A percentile compares a stretch with the other conserved stretches of the same genome.
These are phyloP conservation scores for Anticlea derivata DNA, from an alignment of 2,888 invertebrate genomes.

Conservation along the genomic window DNA sequence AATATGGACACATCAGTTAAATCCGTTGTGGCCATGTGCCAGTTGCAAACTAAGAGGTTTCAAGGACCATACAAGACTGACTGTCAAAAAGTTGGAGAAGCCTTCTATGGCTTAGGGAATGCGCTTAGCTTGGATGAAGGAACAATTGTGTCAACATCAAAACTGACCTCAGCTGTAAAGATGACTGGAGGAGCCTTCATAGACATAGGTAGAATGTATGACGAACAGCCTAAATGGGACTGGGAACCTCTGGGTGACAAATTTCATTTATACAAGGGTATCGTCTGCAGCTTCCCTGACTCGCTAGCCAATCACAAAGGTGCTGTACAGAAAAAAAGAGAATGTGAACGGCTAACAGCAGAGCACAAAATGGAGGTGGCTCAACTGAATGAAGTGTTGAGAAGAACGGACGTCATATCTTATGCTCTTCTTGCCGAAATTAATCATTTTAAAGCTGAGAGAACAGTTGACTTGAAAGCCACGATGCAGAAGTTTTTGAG, in stretches of 20 bases:
- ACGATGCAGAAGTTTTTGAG: constrained; percentile 93
- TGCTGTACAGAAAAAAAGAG: constrained; percentile 94
- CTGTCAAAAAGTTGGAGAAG: constrained; percentile 94
- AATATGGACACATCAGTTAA: constrained; percentile 95
- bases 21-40: constrained; percentile 90
- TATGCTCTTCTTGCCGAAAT: constrained; percentile 97
- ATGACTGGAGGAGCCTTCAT: constrained; percentile 95
- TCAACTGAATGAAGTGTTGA: constrained; percentile 91
- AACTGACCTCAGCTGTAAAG: constrained; percentile 91
- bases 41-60: constrained; percentile 94
- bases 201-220: constrained; percentile 94
- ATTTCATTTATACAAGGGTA: constrained; percentile 96
- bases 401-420: constrained; percentile 95
- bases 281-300: constrained; percentile 95
- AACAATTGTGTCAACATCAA: constrained; percentile 84
- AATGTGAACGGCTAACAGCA: constrained; percentile 91
- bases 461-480: constrained; percentile 92
- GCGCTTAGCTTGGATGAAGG: constrained; percentile 92
- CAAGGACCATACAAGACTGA: constrained; percentile 94
- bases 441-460: constrained; percentile 94
- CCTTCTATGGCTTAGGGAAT: constrained; percentile 92
- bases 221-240: constrained; percentile 94
- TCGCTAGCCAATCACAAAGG: constrained; percentile 95
- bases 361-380: constrained; percentile 93
- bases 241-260: constrained; percentile 96